These are phyloP conservation scores for Podarcis cretensis DNA, from an alignment of 2,113 vertebrate species.

Conservation along the genomic window DNA sequence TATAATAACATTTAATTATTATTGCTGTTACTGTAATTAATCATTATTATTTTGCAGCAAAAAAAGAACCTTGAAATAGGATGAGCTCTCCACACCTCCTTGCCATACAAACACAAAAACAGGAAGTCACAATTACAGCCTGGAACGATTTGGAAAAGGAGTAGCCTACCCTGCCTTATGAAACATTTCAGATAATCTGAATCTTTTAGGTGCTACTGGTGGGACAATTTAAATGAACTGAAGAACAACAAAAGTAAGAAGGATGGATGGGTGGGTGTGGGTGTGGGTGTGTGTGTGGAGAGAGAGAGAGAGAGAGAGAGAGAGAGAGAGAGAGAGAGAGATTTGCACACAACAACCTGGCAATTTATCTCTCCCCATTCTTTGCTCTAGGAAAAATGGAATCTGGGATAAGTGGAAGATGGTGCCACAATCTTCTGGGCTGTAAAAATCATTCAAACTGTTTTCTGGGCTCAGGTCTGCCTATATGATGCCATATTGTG, in stretches of 20 bases:
- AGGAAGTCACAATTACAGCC: neutral
- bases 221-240: neutral
- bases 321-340: too few species aligned
- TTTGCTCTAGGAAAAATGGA: neutral
- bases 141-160: neutral
- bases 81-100: neutral
- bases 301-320: too few species aligned
- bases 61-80: neutral
- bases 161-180: neutral
- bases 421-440: neutral
- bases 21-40: neutral
- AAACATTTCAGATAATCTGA: neutral
- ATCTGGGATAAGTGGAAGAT: neutral
- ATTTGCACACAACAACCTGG: neutral
- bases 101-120: neutral
- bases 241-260: neutral
- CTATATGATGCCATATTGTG: neutral
- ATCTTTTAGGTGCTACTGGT: neutral
- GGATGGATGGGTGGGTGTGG: too few species aligned
- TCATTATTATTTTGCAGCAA: neutral
- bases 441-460: neutral
- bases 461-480: neutral
- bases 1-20: neutral
- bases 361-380: neutral
- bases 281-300: too few species aligned